Evolutionary conservation across 2,113 vertebrate genomes (phyloP), one percentile per base, ranked within the genome.

Genomic region (Ptilonorhynchus violaceus): DNA sequence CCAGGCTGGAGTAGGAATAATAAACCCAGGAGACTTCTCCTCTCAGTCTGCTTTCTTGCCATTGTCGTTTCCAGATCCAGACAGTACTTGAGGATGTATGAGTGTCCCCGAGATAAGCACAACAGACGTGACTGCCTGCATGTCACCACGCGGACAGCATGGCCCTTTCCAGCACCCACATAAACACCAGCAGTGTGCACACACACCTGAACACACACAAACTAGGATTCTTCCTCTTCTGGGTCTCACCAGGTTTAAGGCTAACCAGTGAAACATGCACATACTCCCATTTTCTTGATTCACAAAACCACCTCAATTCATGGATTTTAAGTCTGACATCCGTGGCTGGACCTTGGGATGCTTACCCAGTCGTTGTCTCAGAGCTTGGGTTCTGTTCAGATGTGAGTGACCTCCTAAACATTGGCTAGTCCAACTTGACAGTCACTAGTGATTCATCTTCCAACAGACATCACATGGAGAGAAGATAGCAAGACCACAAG

Each of bases 381-480:
- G 21, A 41, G 5, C 13, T 41, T 1, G 2, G 12, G 13, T 33
- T 15, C 55, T 17, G 15, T 9, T 10, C 14, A 68, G n/a, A 24
- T 24, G 9, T 0, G 0, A 35, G 21, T 27, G 15, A 42, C 7
- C 13, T 82, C 12, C 19, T 64, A 31, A 4, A 37, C 3, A 4
- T 7, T 27, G 22, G 5, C 10, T 25, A 27, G 33, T 79, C 18
- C 24, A 67, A 1, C 14, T 31, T 66, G n/a, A 47, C 1, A 1
- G 35, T 63, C 28, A 13, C 9, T 67, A 50, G 37, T 0, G 0
- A 52, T 31, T 87, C 46, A 53, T 14, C 13, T 6, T 33, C 6
- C 11, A 16, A 23, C 10, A 56, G 5, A 62, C 5, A 23, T 47
- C 37, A 22, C 22, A 23, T 22, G 11, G 9, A 79, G 12, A 79